These are phyloP conservation scores for Engystomops pustulosus DNA, from an alignment of 2,113 vertebrate species.

Conservation along the genomic window DNA sequence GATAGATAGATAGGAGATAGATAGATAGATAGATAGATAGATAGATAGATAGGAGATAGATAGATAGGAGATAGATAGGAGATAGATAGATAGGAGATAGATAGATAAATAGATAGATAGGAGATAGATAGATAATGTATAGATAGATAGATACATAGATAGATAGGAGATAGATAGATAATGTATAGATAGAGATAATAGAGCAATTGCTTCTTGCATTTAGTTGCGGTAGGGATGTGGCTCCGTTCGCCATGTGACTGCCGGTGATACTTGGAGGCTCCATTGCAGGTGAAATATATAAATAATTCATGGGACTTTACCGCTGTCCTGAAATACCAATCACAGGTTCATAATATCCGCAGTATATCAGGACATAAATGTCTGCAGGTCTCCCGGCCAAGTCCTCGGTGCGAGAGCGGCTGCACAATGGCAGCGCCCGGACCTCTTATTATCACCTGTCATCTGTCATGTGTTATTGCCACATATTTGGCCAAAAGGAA, in stretches of 20 bases:
- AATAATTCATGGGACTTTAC: constrained; percentile 35
- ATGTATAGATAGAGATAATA: neutral
- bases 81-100: too few relatives aligned
- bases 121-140: neutral
- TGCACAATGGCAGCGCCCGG: constrained; percentile 28
- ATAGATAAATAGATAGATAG: neutral
- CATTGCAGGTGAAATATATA: constrained; percentile 11
- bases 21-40: constrained; percentile 20
- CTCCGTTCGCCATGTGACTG: too few relatives aligned
- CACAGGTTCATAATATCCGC: constrained; percentile 46
- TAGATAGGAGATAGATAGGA: too few relatives aligned
- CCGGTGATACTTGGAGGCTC: neutral
- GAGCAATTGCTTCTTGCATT: neutral
- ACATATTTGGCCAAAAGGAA: constrained; percentile 59
- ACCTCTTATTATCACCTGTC: constrained; percentile 57
- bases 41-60: constrained; percentile 26
- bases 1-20: neutral
- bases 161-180: constrained; percentile 5
- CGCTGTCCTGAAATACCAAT: constrained; percentile 44
- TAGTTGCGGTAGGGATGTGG: too few relatives aligned
- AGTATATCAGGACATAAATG: constrained; percentile 56
- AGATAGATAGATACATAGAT: neutral
- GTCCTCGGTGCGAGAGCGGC: constrained; percentile 16
- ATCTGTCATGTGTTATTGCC: constrained; percentile 58
- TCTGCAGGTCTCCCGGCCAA: constrained; percentile 52